Evolutionary conservation across 2,888 invertebrate genomes (phyloP).

Genomic region (Acanthosepion esculentum): DNA sequence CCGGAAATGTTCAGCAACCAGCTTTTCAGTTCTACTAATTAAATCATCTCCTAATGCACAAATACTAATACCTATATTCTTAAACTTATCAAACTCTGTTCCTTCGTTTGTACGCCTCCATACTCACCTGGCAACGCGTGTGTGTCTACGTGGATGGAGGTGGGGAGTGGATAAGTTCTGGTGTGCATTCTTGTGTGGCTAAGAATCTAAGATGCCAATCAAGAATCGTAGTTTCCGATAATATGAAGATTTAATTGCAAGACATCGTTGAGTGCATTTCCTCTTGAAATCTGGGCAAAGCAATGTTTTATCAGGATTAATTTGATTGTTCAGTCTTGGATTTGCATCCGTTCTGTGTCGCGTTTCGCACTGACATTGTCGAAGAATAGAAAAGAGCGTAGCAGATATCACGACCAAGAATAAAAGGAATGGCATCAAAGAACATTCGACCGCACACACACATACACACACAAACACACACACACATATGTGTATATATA

Average conservation of each 20-base stretch:
- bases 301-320: neutral
- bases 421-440: too few relatives aligned
- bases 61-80: too few relatives aligned
- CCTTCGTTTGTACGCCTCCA: too few relatives aligned
- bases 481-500: neutral
- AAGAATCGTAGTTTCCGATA: neutral
- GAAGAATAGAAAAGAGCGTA: too few relatives aligned
- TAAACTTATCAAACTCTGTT: too few relatives aligned
- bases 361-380: neutral
- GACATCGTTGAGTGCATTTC: neutral
- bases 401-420: too few relatives aligned
- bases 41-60: too few relatives aligned
- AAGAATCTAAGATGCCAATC: neutral
- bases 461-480: neutral
- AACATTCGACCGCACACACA: neutral
- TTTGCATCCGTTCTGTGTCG: neutral
- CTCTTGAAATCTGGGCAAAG: neutral
- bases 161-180: neutral
- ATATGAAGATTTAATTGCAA: neutral
- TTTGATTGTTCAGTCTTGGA: neutral
- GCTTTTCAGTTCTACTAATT: too few relatives aligned
- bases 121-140: too few relatives aligned
- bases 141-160: neutral
- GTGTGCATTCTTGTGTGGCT: neutral
- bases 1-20: too few relatives aligned